Evolutionary conservation across 2,797 vertebrate species (phyloP).

Genomic region (Denticeps clupeoides): DNA sequence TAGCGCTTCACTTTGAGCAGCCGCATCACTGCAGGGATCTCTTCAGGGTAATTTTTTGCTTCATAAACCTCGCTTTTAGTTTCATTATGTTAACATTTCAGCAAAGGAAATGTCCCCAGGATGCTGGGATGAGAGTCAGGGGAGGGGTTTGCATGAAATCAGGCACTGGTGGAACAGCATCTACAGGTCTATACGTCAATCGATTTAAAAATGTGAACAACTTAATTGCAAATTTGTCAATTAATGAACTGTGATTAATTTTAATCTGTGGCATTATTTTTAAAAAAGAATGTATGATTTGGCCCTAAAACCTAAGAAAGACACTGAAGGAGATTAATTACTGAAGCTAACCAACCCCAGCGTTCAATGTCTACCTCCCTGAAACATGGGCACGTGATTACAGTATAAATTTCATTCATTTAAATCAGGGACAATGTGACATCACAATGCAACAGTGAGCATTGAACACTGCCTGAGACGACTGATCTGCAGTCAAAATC

Average conservation of each 20-base stretch:
- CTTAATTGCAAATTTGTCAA: too few species aligned
- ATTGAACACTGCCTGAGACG: too few species aligned
- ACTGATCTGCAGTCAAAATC: too few species aligned
- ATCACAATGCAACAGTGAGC: conserved; percentile 3
- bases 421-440: conserved; percentile 7
- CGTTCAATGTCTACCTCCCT: not conserved
- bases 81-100: not conserved
- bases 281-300: too few species aligned
- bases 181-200: not conserved
- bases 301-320: too few species aligned
- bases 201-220: not conserved
- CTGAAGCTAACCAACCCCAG: not conserved
- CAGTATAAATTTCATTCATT: not conserved
- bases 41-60: not conserved
- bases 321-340: too few species aligned
- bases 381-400: not conserved
- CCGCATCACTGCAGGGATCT: not conserved
- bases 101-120: not conserved
- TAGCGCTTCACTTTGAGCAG: not conserved
- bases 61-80: not conserved
- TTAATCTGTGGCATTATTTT: too few species aligned
- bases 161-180: not conserved
- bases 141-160: not conserved
- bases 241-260: too few species aligned
- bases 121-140: too few species aligned